Evolutionary conservation across 2,797 vertebrate genomes (phyloP), one percentile per base, ranked within the genome.

Genomic region (Pseudocheirus occidentalis): DNA sequence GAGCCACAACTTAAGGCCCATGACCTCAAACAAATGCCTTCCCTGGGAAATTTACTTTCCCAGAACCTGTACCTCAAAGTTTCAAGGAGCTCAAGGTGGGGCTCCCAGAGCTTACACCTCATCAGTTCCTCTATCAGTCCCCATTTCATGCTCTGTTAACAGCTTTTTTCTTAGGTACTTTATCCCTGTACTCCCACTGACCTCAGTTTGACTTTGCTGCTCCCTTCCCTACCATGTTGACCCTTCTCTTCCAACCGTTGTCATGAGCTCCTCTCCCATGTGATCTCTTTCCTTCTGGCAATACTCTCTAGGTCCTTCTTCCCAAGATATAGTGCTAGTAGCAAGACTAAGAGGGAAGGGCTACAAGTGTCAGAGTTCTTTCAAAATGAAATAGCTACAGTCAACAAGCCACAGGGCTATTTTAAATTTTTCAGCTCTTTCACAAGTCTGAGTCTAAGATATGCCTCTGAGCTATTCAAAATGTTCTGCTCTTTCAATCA

Each of bases 261-360:
- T 50, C 73, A 46, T 87, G 10, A 50, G 9, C 0, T 81, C 66
- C 40, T 81, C 66, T 81, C n/a, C n/a, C 27, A 40, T 24, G 7
- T 40, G 73, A 87, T 50, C 73, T 81, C 40, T 87, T 21, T 87
- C 73, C 73, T 87, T 21, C 21, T 87, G 73, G 10, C 73, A 87
- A 87, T 46, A 11, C 31, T 27, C 40, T 50, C 24, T 50, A 87
- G 73, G 9, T 87, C 73, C 24, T 50, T 87, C 40, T 50, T 27
- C 73, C 24, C 73, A 81, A 81, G 21, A 81, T 21, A 57, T n/a
- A 87, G 81, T 95, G 62, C 91, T 96, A 57, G 1, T 28, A 87
- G 73, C 73, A 87, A 87, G 21, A 87, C 40, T 46, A 46, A 87
- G 27, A 96, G 93, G 95, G 95, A 98, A 91, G 94, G 92, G 62